Evolutionary conservation across 2,113 vertebrate genomes (phyloP), one percentile per base, ranked within the genome.

Genomic region (Phylloscopus trochiloides): DNA sequence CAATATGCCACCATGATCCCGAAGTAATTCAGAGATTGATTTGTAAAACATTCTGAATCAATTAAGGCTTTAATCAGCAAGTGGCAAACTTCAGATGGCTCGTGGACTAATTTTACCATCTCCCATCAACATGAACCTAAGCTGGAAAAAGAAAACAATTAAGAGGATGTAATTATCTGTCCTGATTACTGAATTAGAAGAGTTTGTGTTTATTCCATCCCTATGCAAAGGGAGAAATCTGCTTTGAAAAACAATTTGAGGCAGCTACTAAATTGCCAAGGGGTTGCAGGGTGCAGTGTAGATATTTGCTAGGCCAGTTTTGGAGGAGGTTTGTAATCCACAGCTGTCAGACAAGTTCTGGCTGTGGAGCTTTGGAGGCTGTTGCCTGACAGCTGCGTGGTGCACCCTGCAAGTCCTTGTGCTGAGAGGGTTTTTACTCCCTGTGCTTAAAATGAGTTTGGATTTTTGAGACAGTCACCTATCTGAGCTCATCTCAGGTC

Each of bases 61-160:
- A 98, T 98, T 98, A 98, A 94, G 74, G 87, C 91, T 97, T 97
- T 98, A 98, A 98, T 98, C 98, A 98, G 96, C 95, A 94, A 97
- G 96, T 47, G 28, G 97, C 96, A 97, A 97, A 97, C 96, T 98
- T 97, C 96, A 91, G 94, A 90, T 96, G 97, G 97, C 94, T 97
- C 7, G 70, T 96, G 97, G 97, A 97, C 97, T 98, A 96, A 98
- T 98, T 98, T 98, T 96, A 94, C 97, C 86, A 6, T 95, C 95
- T 98, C 94, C 95, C 94, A 97, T 97, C 97, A 96, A 96, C 81
- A 92, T 50, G 94, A 97, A 94, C 96, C 84, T 94, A 95, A 96
- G 94, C 96, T 96, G 94, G 84, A 95, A 95, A 97, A 97, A 97
- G 96, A 96, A 97, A 97, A 97, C 97, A 97, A 97, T 98, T 97